These are phyloP conservation scores for Habropoda laboriosa DNA, from an alignment of 1,140 invertebrate genomes.

Conservation along the genomic window DNA sequence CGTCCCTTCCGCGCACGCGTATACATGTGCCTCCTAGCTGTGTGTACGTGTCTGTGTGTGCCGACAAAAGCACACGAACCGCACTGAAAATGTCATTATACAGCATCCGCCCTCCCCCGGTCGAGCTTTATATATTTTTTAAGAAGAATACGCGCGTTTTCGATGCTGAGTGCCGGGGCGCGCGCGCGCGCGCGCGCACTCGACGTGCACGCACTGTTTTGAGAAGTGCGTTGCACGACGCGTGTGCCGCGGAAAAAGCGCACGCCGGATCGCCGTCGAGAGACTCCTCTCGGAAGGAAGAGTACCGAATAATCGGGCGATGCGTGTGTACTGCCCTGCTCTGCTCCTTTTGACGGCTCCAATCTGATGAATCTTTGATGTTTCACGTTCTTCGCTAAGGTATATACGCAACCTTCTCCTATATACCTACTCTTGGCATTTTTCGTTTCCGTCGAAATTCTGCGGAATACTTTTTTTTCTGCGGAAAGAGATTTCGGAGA, in stretches of 20 bases:
- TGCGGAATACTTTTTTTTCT: too few species aligned
- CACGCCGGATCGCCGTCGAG: constrained; percentile 13
- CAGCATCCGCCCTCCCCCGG: constrained; percentile 17
- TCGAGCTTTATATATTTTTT: not conserved
- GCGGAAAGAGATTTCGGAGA: too few species aligned
- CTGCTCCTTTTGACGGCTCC: not conserved
- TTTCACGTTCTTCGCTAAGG: too few species aligned
- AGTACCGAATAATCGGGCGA: constrained; percentile 41
- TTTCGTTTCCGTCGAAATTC: too few species aligned
- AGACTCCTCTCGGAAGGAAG: constrained; percentile 18
- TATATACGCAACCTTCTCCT: too few species aligned
- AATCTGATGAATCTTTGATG: not conserved
- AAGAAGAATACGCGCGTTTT: constrained; percentile 27
- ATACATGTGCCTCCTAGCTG: too few species aligned
- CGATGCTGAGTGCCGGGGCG: not conserved
- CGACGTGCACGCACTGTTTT: constrained; percentile 8
- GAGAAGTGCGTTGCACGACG: not conserved
- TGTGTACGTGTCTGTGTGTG: not conserved
- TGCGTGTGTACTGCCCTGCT: not conserved
- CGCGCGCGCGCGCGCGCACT: not conserved
- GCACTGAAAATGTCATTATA: constrained; percentile 58
- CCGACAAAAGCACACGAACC: constrained; percentile 48
- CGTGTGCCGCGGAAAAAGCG: not conserved
- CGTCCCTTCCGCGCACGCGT: not conserved
- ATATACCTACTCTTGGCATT: too few species aligned